Evolutionary conservation across 2,113 vertebrate genomes (phyloP), one percentile per base, ranked within the genome.

Genomic region (Epinephelus moara): DNA sequence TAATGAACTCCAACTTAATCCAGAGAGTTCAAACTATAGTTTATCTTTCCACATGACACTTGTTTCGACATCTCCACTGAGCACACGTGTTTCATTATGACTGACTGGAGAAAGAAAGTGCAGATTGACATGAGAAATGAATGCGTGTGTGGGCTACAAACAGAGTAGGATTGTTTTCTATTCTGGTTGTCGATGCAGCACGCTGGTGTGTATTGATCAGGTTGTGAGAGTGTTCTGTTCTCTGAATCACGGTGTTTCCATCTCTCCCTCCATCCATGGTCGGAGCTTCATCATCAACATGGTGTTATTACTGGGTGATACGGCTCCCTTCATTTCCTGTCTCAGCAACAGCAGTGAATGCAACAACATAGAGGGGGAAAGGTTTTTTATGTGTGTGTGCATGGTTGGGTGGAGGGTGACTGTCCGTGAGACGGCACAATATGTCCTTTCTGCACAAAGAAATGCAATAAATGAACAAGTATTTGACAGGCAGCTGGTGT

Each of bases 281-380:
- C 88, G 80, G 83, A 89, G 84, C 78, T 84, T 90, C 90, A 87
- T 89, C 88, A 84, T 82, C 87, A 87, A 52, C 80, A 52, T 42
- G 10, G 52, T 33, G 86, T 94, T 92, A 92, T 94, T 91, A 89
- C 91, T 66, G 63, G 18, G 57, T 62, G 93, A 94, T 93, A 94
- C 0, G 75, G 81, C 80, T 75, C 30, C 69, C 82, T 93, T 94
- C 90, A 94, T 94, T 93, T 94, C 94, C 94, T 92, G 92, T 82
- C 60, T 67, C 30, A 23, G 75, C 84, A 64, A 56, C 77, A 77
- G 37, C 78, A n/a, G 53, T 71, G 83, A 89, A 84, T 81, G 76
- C 82, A 80, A 57, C 69, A 72, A 33, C 86, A 73, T 12, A 30
- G 19, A 19, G 49, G 56, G 52, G 0, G 42, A 63, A 23, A 5